Conservation (phyloP, 2,888 invertebrate species). For the Volucella zonaria region DNA sequence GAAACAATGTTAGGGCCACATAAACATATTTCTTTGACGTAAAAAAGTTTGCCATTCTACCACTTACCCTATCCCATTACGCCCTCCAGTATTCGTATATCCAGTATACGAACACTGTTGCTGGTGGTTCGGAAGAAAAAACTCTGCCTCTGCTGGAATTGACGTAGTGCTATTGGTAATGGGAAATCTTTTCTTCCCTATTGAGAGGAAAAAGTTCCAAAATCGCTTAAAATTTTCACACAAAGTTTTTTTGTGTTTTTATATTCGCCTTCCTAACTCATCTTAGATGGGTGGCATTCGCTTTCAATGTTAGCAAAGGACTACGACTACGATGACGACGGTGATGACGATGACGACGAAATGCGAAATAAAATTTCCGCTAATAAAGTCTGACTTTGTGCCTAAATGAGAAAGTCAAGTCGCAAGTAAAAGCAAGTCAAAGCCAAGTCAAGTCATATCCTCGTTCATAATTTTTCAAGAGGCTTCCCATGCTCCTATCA, state of each 20-base stretch:
- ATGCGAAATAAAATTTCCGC: constrained; percentile 47
- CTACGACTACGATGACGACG: neutral
- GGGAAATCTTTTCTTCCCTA: constrained; percentile 25
- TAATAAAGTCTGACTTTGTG: constrained; percentile 41
- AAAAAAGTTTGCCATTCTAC: constrained; percentile 40
- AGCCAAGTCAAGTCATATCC: constrained; percentile 28
- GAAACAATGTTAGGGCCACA: constrained; percentile 67
- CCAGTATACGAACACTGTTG: too few species aligned
- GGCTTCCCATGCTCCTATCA: neutral
- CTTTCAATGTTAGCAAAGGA: neutral
- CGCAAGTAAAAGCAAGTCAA: neutral
- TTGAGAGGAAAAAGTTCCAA: constrained; percentile 50
- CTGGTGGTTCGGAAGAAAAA: neutral
- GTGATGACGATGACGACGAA: constrained; percentile 34
- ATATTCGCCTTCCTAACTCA: neutral
- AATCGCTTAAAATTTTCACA: constrained; percentile 54
- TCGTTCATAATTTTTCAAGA: constrained; percentile 14
- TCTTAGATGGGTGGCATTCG: neutral
- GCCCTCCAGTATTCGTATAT: too few species aligned
- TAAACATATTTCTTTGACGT: constrained; percentile 56
- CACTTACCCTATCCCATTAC: neutral
- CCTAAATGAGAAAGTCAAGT: neutral
- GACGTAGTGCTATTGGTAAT: constrained; percentile 14
- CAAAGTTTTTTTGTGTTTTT: constrained; percentile 40
- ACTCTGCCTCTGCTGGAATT: constrained; percentile 23